Conservation (phyloP, 2,888 invertebrate species). For the Drosophila cognata region DNA sequence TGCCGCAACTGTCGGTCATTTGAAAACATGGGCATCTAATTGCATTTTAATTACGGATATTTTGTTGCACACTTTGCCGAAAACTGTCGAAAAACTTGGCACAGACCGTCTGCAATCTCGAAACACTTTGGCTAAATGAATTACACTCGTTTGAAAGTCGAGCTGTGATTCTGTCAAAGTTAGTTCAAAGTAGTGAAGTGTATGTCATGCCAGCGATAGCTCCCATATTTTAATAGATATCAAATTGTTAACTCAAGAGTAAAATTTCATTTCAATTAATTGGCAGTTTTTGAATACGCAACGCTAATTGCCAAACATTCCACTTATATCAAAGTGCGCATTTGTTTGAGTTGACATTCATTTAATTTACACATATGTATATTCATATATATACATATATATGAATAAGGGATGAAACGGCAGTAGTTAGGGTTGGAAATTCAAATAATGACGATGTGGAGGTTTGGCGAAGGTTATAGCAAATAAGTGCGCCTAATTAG, state of each 20-base stretch:
- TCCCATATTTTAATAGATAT: neutral
- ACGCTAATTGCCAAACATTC: conserved; percentile 25
- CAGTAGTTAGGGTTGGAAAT: neutral
- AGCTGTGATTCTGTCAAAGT: neutral
- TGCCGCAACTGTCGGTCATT: neutral
- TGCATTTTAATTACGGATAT: conserved; percentile 43
- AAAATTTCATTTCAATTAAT: conserved; percentile 24
- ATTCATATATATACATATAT: neutral
- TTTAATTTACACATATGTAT: neutral
- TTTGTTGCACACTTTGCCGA: conserved; percentile 26
- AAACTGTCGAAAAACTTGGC: conserved; percentile 1
- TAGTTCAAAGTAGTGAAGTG: neutral
- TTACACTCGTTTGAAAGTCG: neutral
- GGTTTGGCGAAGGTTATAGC: conserved; percentile 33
- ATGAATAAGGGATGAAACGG: neutral
- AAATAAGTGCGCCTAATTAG: conserved; percentile 64
- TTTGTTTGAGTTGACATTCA: neutral
- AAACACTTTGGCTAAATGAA: neutral
- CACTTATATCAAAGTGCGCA: neutral
- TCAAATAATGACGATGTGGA: neutral
- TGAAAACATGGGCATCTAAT: conserved; percentile 10
- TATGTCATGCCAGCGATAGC: neutral
- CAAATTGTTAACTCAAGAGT: neutral
- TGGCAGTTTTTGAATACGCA: conserved; percentile 2
- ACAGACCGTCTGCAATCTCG: neutral